phyloP scores from a whole-genome alignment of 2,888 invertebrate genomes.

The Entomobrya proxima region DNA sequence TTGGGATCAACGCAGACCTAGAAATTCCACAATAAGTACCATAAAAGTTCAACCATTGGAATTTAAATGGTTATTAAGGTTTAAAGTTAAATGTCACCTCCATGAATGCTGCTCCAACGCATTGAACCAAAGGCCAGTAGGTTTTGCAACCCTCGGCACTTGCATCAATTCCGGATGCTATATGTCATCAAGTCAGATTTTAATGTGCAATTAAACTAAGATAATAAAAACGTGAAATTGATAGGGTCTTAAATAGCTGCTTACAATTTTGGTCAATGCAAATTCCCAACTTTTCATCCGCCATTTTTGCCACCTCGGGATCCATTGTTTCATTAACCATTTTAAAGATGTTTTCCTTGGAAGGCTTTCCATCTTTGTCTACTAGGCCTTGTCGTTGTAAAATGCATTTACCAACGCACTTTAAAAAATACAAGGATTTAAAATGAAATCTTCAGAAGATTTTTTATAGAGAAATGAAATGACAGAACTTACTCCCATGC shows the following conservation, averaged over 20 bases:
- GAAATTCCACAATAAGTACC: too few relatives aligned
- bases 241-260: neutral
- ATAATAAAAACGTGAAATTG: neutral
- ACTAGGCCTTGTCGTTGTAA: constrained; percentile 57
- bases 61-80: neutral
- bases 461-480: neutral
- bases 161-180: constrained; percentile 32
- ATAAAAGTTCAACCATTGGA: neutral
- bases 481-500: constrained; percentile 45
- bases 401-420: constrained; percentile 68
- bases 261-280: constrained; percentile 67
- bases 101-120: constrained; percentile 49
- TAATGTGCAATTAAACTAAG: neutral
- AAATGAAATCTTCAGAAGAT: neutral
- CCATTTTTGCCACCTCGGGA: constrained; percentile 41
- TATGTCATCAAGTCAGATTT: neutral
- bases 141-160: constrained; percentile 46
- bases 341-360: constrained; percentile 57
- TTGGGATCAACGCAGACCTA: constrained; percentile 20
- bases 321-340: constrained; percentile 59
- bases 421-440: neutral
- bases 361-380: constrained; percentile 45
- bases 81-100: constrained; percentile 1
- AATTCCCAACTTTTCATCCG: constrained; percentile 43
- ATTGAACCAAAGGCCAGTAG: constrained; percentile 49